A percentile compares a stretch with the other conserved stretches of the same genome.
phyloP scores from a whole-genome alignment of 2,888 invertebrate genomes.

The Boloria selene region DNA sequence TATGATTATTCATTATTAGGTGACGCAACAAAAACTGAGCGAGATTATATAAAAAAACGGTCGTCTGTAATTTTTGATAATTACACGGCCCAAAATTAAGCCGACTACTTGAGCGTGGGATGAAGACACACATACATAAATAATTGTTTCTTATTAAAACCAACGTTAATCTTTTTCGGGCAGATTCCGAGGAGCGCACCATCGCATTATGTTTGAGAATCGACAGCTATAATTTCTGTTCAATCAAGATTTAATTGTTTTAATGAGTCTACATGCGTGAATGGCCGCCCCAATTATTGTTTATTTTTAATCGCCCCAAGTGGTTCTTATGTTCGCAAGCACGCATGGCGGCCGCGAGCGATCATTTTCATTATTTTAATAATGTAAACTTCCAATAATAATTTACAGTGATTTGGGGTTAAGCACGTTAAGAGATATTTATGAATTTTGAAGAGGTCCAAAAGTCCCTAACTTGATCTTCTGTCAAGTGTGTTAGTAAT shows the following conservation, averaged over 20 bases:
- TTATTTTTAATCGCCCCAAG: constrained; percentile 83
- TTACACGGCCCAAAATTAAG: constrained; percentile 73
- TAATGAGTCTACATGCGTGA: constrained; percentile 82
- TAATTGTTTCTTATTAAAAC: constrained; percentile 83
- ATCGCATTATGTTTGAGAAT: constrained; percentile 81
- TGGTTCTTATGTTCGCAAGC: constrained; percentile 81
- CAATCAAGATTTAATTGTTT: constrained; percentile 83
- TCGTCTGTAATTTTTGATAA: constrained; percentile 79
- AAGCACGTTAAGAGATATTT: constrained; percentile 81
- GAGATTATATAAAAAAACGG: constrained; percentile 70
- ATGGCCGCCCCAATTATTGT: constrained; percentile 82
- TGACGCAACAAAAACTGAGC: constrained; percentile 56
- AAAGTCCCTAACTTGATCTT: constrained; percentile 71
- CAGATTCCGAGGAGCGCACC: constrained; percentile 74
- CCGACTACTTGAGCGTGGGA: constrained; percentile 77
- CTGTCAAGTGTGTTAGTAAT: constrained; percentile 55
- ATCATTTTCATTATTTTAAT: constrained; percentile 83
- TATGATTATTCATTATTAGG: constrained; percentile 35
- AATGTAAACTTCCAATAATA: constrained; percentile 83
- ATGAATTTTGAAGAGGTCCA: constrained; percentile 69
- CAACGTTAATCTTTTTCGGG: constrained; percentile 80
- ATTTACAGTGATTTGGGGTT: constrained; percentile 82
- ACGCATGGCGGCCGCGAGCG: constrained; percentile 77
- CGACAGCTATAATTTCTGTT: constrained; percentile 83
- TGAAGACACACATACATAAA: constrained; percentile 73